Conservation (phyloP, 2,797 vertebrate species). For the Forpus xanthops region DNA sequence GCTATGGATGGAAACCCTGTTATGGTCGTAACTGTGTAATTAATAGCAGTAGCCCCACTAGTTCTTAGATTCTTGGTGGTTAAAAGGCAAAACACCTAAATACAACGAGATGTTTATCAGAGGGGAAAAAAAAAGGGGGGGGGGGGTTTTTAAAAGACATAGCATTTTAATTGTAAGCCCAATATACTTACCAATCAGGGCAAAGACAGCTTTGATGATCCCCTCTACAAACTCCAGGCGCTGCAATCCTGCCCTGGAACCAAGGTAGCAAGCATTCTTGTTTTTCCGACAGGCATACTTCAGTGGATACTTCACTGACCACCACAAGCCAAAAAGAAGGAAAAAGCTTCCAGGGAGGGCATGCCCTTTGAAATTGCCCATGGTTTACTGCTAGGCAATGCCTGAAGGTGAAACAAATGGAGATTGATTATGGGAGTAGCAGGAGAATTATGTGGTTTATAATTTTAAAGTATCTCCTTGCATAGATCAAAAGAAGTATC, state of each 20-base stretch:
- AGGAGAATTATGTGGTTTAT: not conserved
- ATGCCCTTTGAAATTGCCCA: constrained; percentile 93
- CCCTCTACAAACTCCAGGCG: constrained; percentile 88
- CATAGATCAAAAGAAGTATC: not conserved
- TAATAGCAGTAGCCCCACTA: not conserved
- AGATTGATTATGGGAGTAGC: not conserved
- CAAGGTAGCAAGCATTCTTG: constrained; percentile 81
- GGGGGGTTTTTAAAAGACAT: not conserved
- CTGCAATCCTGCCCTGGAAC: constrained; percentile 83
- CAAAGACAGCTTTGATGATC: constrained; percentile 79
- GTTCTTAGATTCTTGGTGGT: not conserved
- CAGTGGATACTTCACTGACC: constrained; percentile 86
- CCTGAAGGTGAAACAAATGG: constrained; percentile 1
- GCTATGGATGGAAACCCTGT: accelerated
- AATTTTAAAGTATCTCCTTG: not conserved
- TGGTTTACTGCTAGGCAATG: constrained; percentile 55
- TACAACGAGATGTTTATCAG: not conserved
- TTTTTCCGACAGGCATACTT: constrained; percentile 85
- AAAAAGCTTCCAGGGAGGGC: constrained; percentile 90
- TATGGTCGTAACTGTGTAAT: not conserved
- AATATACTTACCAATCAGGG: constrained; percentile 83
- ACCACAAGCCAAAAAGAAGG: constrained; percentile 88
- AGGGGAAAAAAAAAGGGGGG: not conserved
- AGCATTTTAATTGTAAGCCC: not conserved
- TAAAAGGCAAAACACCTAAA: not conserved